Evolutionary conservation across 2,888 invertebrate species (phyloP), one percentile per base, ranked within the genome.

Genomic region (Phortica magna): DNA sequence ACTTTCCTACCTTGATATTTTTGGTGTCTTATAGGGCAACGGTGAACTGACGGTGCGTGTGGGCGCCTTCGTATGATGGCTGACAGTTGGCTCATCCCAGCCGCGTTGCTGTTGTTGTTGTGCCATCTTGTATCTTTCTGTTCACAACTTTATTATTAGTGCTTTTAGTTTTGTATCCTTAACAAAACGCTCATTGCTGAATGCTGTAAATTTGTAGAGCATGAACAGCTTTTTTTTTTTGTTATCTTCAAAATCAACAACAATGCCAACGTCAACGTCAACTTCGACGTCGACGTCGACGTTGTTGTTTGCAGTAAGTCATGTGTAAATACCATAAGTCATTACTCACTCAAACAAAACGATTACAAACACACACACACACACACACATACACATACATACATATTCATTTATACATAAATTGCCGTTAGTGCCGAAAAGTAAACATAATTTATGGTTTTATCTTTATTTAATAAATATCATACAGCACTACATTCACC

Each of bases 1-100:
- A 5, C 55, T 39, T 41, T 61, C 82, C 83, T 83, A 92, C 92
- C 92, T 91, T 77, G 90, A 87, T 73, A 90, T 87, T 77, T 90
- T 91, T 71, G 91, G 90, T 78, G 88, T 89, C 74, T 89, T 90
- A 43, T 88, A 89, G 71, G 90, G 90, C 79, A 88, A 76, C 31
- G 89, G 89, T 78, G 90, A 91, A 76, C 90, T 87, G 48, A 83
- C 80, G 1, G 89, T 83, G 10, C 90, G 80, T 0, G 84, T 82
- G 17, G 89, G 83, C 14, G 83, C 80, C 77, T 89, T 89, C 78
- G 79, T 74, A 72, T 82, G 83, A n/a, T 78, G 76, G 7, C 79
- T 80, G 12, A 78, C 61, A 6, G 80, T 41, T 53, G 79, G 78
- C 42, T 88, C 88, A 78, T 90, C 90, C 89, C 89, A 89, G 76